Evolutionary conservation across 2,888 invertebrate species (phyloP), one percentile per base, ranked within the genome.

Genomic region (Hirtodrosophila alboralis): DNA sequence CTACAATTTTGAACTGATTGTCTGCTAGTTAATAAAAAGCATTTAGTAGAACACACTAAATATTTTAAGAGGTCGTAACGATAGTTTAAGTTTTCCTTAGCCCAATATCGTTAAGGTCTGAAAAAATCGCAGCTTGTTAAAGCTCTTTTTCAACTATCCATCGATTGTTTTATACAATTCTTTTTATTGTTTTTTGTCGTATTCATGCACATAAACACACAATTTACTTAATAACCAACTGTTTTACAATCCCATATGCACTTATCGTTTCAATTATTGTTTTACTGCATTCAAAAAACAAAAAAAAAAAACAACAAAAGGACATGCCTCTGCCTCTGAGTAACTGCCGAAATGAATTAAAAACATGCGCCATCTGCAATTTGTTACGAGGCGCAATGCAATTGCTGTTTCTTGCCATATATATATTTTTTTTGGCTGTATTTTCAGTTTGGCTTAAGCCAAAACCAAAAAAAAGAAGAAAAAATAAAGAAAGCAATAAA

Each of bases 281-380:
- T 74, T 68, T 52, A 68, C 53, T 72, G 51, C 43, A 52, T 40
- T 45, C 33, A 41, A 45, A 45, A 49, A 48, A 31, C n/a, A n/a
- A 58, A 33, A 30, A 56, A 45, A 36, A 71, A 53, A 52, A 60
- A 44, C 37, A 56, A 41, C 57, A 38, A 49, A n/a, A 48, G 31
- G 34, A 52, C 52, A 53, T 43, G 48, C 44, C 23, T 23, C 7
- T 18, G 18, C 31, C 31, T 37, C 37, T 54, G 49, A 63, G 40
- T 64, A 56, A 53, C 65, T 71, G 60, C 54, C 61, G 69, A 77
- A 79, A 79, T 79, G 79, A 79, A 79, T 79, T 77, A 79, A 80
- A 79, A 79, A 79, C 77, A 79, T 75, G 75, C 77, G 67, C 72
- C 79, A 80, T 79, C 80, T 80, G 79, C 80, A 79, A 80, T 77